phyloP scores from a whole-genome alignment of 2,888 invertebrate species.

The Chaitophorus viminalis region DNA sequence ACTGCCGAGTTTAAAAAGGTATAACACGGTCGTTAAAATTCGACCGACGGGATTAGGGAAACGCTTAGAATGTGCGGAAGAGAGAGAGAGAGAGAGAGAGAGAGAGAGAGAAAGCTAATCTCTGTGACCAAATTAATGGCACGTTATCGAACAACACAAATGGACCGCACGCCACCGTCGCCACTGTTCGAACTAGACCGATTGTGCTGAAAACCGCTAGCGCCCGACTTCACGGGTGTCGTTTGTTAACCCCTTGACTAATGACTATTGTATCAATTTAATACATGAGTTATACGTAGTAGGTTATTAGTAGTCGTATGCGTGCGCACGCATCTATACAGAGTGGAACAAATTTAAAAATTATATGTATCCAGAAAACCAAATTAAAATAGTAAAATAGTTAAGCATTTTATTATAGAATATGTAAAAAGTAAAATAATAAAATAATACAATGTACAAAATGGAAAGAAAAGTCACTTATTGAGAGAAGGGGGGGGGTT shows the following conservation, averaged over 20 bases:
- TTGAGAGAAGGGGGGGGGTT: too few species aligned
- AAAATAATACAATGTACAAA: too few species aligned
- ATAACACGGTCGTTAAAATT: conserved; percentile 44
- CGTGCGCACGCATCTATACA: neutral
- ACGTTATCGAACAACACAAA: conserved; percentile 59
- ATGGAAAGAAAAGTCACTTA: too few species aligned
- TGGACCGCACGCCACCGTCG: conserved; percentile 17
- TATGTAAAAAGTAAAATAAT: too few species aligned
- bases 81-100: neutral
- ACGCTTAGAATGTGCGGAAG: conserved; percentile 9
- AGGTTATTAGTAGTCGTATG: neutral
- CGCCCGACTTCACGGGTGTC: conserved; percentile 24
- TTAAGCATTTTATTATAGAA: too few species aligned
- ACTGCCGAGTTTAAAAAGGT: conserved; percentile 34
- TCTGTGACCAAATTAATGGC: conserved; percentile 60
- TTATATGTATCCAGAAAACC: neutral
- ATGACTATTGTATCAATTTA: conserved; percentile 55
- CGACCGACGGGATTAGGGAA: conserved; percentile 34
- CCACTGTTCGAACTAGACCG: neutral
- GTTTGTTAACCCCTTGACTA: conserved; percentile 59
- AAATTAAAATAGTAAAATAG: too few species aligned
- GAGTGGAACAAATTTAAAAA: neutral
- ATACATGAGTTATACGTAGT: conserved; percentile 4
- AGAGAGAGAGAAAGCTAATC: conserved; percentile 28
- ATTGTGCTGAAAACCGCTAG: conserved; percentile 56